Percentiles rank a stretch among this genome's conserved stretches.
phyloP scores from a whole-genome alignment of 37 sponge, comb jelly and placozoan genomes.

The Eunapius fragilis region DNA sequence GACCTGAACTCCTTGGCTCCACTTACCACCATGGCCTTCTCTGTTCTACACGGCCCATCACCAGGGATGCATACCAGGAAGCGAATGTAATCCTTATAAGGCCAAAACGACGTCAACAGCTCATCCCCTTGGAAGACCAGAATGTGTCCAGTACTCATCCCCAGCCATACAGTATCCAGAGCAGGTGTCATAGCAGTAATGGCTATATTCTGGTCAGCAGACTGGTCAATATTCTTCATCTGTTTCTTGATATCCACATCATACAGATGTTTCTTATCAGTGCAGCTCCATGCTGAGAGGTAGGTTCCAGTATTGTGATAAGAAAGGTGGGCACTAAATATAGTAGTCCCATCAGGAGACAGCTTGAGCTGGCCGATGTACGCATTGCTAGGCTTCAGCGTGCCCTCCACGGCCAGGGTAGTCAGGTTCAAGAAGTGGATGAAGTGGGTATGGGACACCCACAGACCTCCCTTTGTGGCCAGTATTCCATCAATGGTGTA shows the following conservation, averaged over 20 bases:
- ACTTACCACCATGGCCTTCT: constrained; percentile 69
- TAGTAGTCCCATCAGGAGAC: constrained; percentile 22
- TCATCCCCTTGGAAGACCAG: constrained; percentile 66
- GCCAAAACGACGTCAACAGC: constrained; percentile 54
- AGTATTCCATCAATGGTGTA: constrained; percentile 60
- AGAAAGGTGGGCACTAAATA: constrained; percentile 76
- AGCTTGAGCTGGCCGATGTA: constrained; percentile 44
- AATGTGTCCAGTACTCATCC: constrained; percentile 86
- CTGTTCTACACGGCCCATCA: constrained; percentile 59
- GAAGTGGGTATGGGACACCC: constrained; percentile 59
- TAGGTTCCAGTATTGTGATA: constrained; percentile 25
- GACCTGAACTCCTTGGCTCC: constrained; percentile 70
- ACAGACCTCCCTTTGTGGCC: constrained; percentile 29
- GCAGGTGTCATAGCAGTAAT: constrained; percentile 76
- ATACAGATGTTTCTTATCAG: constrained; percentile 35
- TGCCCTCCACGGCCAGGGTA: constrained; percentile 37
- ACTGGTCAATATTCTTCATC: constrained; percentile 3
- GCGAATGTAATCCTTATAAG: constrained; percentile 70
- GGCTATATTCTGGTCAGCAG: constrained; percentile 31
- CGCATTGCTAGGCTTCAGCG: constrained; percentile 3
- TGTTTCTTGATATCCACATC: constrained; percentile 34
- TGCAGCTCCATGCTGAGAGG: constrained; percentile 74
- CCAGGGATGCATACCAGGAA: constrained; percentile 57
- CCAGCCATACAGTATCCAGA: constrained; percentile 86
- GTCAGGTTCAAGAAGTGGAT: constrained; percentile 56